Percentiles rank a stretch among this genome's conserved stretches.
phyloP scores from a whole-genome alignment of 2,797 vertebrate genomes.

The Prunella strophiata region DNA sequence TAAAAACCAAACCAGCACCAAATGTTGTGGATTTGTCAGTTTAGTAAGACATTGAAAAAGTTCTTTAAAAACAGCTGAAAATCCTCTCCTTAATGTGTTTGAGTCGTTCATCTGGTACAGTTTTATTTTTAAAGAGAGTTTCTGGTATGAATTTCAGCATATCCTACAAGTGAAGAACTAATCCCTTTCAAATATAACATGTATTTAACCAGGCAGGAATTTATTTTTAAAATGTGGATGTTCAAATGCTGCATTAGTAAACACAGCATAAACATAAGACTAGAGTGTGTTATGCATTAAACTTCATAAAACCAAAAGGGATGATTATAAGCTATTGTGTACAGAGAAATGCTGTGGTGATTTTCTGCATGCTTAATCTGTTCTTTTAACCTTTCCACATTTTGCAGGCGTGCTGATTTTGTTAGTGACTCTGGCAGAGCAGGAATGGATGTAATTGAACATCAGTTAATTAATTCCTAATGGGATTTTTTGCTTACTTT shows the following conservation, averaged over 20 bases:
- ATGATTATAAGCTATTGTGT: not conserved
- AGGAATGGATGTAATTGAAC: not conserved
- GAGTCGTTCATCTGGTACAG: not conserved
- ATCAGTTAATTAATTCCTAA: conserved; percentile 53
- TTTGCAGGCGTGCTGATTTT: not conserved
- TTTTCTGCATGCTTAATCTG: not conserved
- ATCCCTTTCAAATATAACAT: not conserved
- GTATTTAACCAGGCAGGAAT: not conserved
- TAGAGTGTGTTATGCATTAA: not conserved
- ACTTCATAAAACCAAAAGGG: not conserved
- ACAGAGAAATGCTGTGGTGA: not conserved
- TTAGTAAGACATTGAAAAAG: not conserved
- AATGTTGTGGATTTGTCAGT: not conserved
- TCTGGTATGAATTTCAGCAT: not conserved
- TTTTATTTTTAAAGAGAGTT: conserved; percentile 6
- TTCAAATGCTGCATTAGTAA: not conserved
- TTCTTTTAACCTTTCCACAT: not conserved
- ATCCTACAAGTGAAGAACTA: not conserved
- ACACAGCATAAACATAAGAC: not conserved
- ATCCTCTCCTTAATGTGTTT: not conserved
- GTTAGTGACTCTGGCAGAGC: not conserved
- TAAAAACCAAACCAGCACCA: not conserved
- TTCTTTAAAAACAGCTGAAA: conserved; percentile 16
- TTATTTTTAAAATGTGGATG: not conserved
- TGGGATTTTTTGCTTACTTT: conserved; percentile 1